Base-by-base conservation (phyloP, 2,888 invertebrate species). In the Hyposoter dolosus region DNA sequence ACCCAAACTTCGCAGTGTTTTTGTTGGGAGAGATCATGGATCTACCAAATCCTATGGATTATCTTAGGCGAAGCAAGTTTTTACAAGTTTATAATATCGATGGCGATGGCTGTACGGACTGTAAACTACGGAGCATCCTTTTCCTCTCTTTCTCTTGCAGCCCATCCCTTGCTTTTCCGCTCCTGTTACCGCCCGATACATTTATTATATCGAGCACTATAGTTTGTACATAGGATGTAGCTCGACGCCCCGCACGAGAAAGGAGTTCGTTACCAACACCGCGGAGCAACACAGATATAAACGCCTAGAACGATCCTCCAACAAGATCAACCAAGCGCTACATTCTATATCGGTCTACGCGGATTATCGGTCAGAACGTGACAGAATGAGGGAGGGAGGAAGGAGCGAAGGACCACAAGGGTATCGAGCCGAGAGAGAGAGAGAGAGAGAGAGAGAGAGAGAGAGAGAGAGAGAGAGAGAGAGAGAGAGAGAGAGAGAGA, bases 271-370 rank as follows among this genome's bases (percentile, higher is more conserved):
- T 78, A 78, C 77, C 72, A 23, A 43, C 50, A 12, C 68, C 35
- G 35, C 7, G 35, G 40, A 65, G 35, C 65, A 60, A 69, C 69
- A 63, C 71, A 78, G 53, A 45, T 82, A 78, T 85, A 40, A 40
- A 50, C 19, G 75, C 75, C 50, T 69, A 69, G 53, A 77, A 78
- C 88, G 43, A 60, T 71, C 87, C 86, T 80, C 85, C 83, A 45
- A 77, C 81, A 84, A 87, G 88, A 86, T 83, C 74, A 82, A 85
- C 83, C 80, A 82, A 77, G 85, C 85, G 81, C 80, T 85, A 80
- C 82, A 81, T 78, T 43, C 47, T 63, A 74, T 82, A 82, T 83
- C 79, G 82, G 65, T 85, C 79, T 35, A 43, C 69, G 83, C 69
- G 83, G 85, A 75, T 85, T 83, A 85, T 85, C 63, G 85, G 85